Evolutionary conservation across 2,888 invertebrate genomes (phyloP), one percentile per base, ranked within the genome.

Genomic region (Galerucella calmariensis): DNA sequence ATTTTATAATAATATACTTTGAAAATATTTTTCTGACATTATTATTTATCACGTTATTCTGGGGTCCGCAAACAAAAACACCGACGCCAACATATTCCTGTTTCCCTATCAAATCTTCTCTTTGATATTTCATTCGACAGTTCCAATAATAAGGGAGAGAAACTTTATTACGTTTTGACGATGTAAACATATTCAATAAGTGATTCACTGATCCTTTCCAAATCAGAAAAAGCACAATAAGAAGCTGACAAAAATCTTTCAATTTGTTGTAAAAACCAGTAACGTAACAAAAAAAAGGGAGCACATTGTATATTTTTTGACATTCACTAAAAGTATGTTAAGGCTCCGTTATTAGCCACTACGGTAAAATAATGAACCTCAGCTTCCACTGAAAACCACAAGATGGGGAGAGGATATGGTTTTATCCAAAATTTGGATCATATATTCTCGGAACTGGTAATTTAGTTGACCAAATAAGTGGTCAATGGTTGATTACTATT

Each of bases 231-330:
- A 24, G 24, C 24, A 61, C 59, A 61, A 14, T 44, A 63, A 44
- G n/a, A 63, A 63, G 62, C 41, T 44, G 62, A n/a, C 62, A n/a
- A 44, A 62, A 63, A 41, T 44, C n/a, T 63, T 62, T 41, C 62
- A 35, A 62, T 62, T 62, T 63, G 62, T 41, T 63, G 16, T n/a
- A 10, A 41, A 62, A 63, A 41, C 16, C 62, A 63, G 44, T 6
- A 41, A 44, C 62, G 62, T 41, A 35, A 41, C 5, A 41, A 8
- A 41, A 41, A 35, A 41, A 41, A 9, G 2, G 9, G 35, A 9
- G 2, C 8, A 41, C 9, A 41, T 9, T 41, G 6, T 4, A 27
- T 61, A 2, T 61, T 58, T 58, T 58, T 20, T 6, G 5, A 41
- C 35, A 61, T n/a, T 41, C 61, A 62, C 56, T 2, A 62, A 62